Conservation (phyloP, 2,113 vertebrate species). For the Ondatra zibethicus region DNA sequence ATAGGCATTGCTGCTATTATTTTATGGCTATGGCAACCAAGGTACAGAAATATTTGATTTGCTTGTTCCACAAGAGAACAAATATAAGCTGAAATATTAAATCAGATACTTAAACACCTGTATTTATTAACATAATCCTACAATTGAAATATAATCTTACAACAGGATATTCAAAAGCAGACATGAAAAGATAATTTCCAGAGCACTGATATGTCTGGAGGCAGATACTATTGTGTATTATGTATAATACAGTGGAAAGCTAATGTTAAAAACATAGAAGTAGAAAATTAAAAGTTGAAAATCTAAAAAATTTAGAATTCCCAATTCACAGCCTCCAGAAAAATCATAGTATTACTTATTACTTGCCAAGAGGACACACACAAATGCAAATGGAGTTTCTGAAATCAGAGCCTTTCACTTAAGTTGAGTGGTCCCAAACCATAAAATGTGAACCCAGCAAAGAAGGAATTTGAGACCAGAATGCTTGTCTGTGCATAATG, state of each 20-base stretch:
- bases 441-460: slow-evolving; percentile 65
- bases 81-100: slow-evolving; percentile 43
- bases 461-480: slow-evolving; percentile 50
- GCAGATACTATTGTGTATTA: neutral
- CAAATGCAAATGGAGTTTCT: slow-evolving; percentile 48
- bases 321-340: slow-evolving; percentile 31
- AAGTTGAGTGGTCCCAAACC: slow-evolving; percentile 37
- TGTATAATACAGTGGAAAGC: neutral
- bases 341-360: slow-evolving; percentile 25
- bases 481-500: slow-evolving; percentile 43
- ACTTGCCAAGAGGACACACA: neutral
- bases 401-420: slow-evolving; percentile 59
- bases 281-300: slow-evolving; percentile 33
- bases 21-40: slow-evolving; percentile 27
- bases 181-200: slow-evolving; percentile 35
- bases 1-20: slow-evolving; percentile 23
- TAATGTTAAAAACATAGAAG: slow-evolving; percentile 18
- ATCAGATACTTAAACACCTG: neutral
- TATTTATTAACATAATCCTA: slow-evolving; percentile 15
- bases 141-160: neutral
- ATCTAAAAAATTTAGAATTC: slow-evolving; percentile 28
- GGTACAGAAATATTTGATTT: slow-evolving; percentile 45
- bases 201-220: neutral
- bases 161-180: slow-evolving; percentile 44
- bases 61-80: slow-evolving; percentile 19